Evolutionary conservation across 2,113 vertebrate genomes (phyloP), one percentile per base, ranked within the genome.

Genomic region (Grallaria varia): DNA sequence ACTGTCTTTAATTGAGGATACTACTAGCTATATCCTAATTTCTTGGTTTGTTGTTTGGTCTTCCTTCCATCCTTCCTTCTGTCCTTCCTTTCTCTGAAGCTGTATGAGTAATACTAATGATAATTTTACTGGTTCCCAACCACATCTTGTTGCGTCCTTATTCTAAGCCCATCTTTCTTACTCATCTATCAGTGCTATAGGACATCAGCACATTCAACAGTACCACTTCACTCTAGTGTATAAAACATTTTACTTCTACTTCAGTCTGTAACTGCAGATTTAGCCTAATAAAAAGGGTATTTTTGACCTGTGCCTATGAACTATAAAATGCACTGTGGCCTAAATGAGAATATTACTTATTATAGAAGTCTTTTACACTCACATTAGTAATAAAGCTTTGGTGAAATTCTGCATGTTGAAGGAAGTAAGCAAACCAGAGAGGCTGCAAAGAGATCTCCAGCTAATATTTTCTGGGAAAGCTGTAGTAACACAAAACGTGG

Each of bases 301-400:
- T 95, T 97, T 89, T 91, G 58, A 87, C 71, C 62, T 89, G 62
- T 73, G 27, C 75, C 84, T 62, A 67, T 94, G 76, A 89, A 79
- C 58, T 69, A 31, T 79, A 83, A 93, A 89, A 85, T 64, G 21
- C 16, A n/a, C 53, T 66, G 44, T 87, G 40, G 53, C 66, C 58
- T 73, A 89, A 93, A 89, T 64, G 58, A 84, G 56, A 63, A 40
- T 90, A 58, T 82, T 80, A 23, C 50, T 44, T 91, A 75, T 82
- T 75, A 63, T 23, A 77, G 82, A 84, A 87, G 55, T 84, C 35
- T 79, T 94, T 66, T 80, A 33, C 15, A 23, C 13, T 87, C 31
- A 40, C 17, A 40, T 90, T 68, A 84, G 49, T 84, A 44, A 55
- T 71, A 95, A 89, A 91, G 25, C 42, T 75, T 37, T 67, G 79